Evolutionary conservation across 2,888 invertebrate genomes (phyloP), one percentile per base, ranked within the genome.

Genomic region (Drosophila mimica): DNA sequence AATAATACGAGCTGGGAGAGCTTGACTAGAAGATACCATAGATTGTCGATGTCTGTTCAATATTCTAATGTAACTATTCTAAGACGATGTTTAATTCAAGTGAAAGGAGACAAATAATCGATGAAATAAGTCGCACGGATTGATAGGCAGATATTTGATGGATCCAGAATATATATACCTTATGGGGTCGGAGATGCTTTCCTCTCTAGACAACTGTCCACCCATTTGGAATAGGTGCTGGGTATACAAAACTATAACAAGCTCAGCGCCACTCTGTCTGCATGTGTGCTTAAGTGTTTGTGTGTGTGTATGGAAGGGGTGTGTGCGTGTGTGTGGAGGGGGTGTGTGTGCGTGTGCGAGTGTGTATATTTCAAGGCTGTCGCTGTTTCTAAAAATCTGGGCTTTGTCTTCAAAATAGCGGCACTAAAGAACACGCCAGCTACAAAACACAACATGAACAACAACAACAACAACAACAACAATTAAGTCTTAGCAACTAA

Each of bases 381-480:
- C 58, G 53, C 67, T 82, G 60, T 69, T 75, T 34, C 63, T 59
- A 43, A 75, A 88, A 86, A 84, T 88, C 83, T 76, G 74, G 53
- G 74, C 81, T 76, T 73, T 85, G 73, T 86, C 70, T 81, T 77
- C 68, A 63, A 72, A 85, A 78, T 59, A 74, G 70, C 70, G 60
- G 51, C 82, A 72, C 73, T 68, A 60, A 64, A 76, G 81, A 72
- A 70, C 71, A 76, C 69, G 74, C 63, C 67, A 69, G 57, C 61
- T 63, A 34, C 53, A 62, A 64, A 56, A 60, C 53, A 25, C 46
- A 20, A 25, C 25, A 25, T 25, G 25, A 6, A 20, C 11, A 43
- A 13, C 7, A 13, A 46, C 46, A 7, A 25, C 4, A 20, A 46
- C 7, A 46, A 4, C 8, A 2, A 7, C 20, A 75, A 57, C 34